Base-by-base conservation (phyloP, 2,113 vertebrate species). In the Mirza zaza region DNA sequence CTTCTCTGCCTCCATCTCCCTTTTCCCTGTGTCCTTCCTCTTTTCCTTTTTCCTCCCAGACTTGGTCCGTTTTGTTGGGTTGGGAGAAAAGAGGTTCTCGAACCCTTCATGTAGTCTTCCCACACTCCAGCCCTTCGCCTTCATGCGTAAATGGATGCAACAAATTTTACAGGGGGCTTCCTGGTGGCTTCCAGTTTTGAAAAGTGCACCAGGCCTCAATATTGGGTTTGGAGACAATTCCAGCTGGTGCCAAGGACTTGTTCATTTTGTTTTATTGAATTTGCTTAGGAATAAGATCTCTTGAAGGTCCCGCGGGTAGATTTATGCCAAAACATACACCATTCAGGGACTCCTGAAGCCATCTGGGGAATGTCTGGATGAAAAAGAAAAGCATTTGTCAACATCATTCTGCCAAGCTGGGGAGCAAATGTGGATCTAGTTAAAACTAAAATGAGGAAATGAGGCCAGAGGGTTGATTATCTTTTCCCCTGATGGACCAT, bases 251-350 rank as follows among this genome's bases (percentile, higher is more conserved):
- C 82, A 92, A 82, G 59, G 65, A 12, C 50, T 70, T 85, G 5
- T 75, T 92, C 48, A 82, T 85, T 81, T 76, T 61, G n/a, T 88
- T 94, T 82, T 89, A 79, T 94, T 83, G 90, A 71, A 70, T 90
- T 79, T 90, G 73, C 73, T 86, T 80, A 76, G 39, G 76, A n/a
- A 25, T 88, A 95, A 68, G 91, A 32, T 50, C 59, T 92, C 68
- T 29, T 87, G 59, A 96, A 65, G 65, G 85, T 87, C 59, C 42
- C 42, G 3, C 21, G 77, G 42, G 83, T 42, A 82, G 55, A 55
- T 18, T 29, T 83, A 45, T 85, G 86, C 57, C 81, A 50, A 91
- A 48, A 89, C 32, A 61, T 65, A 18, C 27, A 73, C 48, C 5
- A 6, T 55, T 85, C 59, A 84, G 50, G 48, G 70, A 76, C 71